These are phyloP conservation scores for Labeo catla DNA, from an alignment of 2,113 vertebrate genomes.

Conservation along the genomic window DNA sequence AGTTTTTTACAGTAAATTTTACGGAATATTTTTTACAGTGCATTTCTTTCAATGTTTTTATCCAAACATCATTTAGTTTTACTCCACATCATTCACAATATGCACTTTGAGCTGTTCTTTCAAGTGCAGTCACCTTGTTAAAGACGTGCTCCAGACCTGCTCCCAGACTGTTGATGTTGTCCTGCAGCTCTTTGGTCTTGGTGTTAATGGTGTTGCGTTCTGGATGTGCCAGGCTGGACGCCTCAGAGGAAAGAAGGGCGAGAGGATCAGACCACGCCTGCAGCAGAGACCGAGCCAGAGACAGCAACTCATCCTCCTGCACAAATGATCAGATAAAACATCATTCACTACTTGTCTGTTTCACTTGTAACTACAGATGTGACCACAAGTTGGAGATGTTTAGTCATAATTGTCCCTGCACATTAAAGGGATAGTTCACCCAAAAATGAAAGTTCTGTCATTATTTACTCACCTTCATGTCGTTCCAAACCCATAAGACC, in stretches of 20 bases:
- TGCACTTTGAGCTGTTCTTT: background rate
- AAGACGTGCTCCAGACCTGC: constrained; percentile 73
- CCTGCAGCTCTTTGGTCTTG: constrained; percentile 74
- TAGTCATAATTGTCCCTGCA: background rate
- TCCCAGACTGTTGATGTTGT: constrained; percentile 71
- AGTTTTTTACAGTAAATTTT: too few species aligned
- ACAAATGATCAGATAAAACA: background rate
- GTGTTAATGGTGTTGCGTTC: constrained; percentile 68
- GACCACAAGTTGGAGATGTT: background rate
- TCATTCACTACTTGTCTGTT: background rate
- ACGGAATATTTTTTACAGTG: too few species aligned
- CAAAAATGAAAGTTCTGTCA: background rate
- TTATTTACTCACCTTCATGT: too few species aligned
- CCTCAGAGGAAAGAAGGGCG: constrained; percentile 64
- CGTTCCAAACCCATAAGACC: too few species aligned
- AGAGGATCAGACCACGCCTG: constrained; percentile 76
- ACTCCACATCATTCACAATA: background rate
- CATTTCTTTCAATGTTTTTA: background rate
- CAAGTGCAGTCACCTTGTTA: constrained; percentile 63
- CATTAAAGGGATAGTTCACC: background rate
- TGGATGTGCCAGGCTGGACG: constrained; percentile 68
- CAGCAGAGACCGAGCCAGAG: constrained; percentile 76
- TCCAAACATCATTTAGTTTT: background rate
- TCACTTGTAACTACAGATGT: background rate
- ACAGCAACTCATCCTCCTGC: constrained; percentile 74